Conservation (phyloP, 1,140 invertebrate species). For the Drosophila repleta region DNA sequence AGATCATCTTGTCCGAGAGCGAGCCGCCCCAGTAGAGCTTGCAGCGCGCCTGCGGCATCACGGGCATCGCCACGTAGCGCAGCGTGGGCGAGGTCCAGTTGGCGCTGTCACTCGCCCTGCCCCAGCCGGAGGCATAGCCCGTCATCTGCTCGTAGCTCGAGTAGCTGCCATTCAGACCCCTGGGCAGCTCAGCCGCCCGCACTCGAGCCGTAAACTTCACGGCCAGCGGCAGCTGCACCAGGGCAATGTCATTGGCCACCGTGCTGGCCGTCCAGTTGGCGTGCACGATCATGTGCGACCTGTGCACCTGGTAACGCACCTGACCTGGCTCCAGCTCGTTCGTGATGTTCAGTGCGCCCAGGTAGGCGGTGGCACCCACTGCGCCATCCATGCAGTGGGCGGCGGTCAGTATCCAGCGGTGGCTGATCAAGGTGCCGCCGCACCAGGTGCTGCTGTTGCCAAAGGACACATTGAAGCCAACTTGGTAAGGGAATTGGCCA, state of each 20-base stretch:
- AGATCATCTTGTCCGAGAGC: constrained; percentile 60
- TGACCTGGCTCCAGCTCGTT: constrained; percentile 24
- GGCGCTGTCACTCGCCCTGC: constrained; percentile 41
- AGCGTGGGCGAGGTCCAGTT: constrained; percentile 25
- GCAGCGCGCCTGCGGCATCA: constrained; percentile 43
- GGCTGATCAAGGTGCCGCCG: constrained; percentile 51
- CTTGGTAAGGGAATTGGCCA: constrained; percentile 66
- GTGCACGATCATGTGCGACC: constrained; percentile 38
- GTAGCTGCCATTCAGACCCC: constrained; percentile 28
- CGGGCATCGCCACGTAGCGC: constrained; percentile 47
- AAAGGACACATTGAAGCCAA: constrained; percentile 61
- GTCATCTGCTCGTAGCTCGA: constrained; percentile 33
- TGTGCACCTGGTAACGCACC: constrained; percentile 14
- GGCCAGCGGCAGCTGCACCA: constrained; percentile 37
- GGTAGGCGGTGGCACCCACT: constrained; percentile 27
- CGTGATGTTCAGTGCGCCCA: constrained; percentile 45
- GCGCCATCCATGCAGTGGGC: constrained; percentile 56
- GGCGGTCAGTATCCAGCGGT: constrained; percentile 57
- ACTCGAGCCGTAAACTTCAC: constrained; percentile 34
- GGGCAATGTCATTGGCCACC: constrained; percentile 55
- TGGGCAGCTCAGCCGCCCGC: constrained; percentile 32
- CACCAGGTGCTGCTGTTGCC: constrained; percentile 51
- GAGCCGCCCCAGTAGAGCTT: constrained; percentile 56
- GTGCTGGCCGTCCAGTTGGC: constrained; percentile 44
- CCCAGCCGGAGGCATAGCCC: constrained; percentile 57